A percentile compares a stretch with the other conserved stretches of the same genome.
phyloP scores from a whole-genome alignment of 2,113 vertebrate genomes.

The Carassius carassius region DNA sequence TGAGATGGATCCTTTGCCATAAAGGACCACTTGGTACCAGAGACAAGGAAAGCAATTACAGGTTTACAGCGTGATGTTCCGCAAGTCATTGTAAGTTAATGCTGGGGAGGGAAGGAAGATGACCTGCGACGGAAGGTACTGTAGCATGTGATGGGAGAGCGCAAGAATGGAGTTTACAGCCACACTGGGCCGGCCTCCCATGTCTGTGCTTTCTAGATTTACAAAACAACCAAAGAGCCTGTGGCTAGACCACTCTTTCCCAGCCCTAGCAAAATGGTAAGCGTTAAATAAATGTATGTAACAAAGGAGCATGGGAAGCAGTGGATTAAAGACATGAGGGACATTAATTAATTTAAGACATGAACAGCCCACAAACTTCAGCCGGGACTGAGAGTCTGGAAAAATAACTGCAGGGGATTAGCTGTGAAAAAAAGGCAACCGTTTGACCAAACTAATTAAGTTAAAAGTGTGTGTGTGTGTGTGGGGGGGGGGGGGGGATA shows the following conservation, averaged over 20 bases:
- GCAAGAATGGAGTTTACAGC: neutral
- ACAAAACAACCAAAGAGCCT: slow-evolving; percentile 22
- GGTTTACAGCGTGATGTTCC: slow-evolving; percentile 49
- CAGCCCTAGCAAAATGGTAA: slow-evolving; percentile 65
- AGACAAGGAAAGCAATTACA: slow-evolving; percentile 56
- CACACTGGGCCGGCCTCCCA: neutral
- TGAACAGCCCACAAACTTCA: slow-evolving; percentile 52
- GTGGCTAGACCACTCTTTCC: slow-evolving; percentile 63
- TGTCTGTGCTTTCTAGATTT: slow-evolving; percentile 31
- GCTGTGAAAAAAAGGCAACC: slow-evolving; percentile 55
- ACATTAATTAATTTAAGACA: slow-evolving; percentile 59
- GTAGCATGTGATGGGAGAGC: neutral
- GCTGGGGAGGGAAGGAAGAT: neutral
- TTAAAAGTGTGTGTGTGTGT: slow-evolving; percentile 45
- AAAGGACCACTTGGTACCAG: slow-evolving; percentile 49
- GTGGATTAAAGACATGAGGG: slow-evolving; percentile 56
- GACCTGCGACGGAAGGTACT: slow-evolving; percentile 3
- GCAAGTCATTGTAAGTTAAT: slow-evolving; percentile 52
- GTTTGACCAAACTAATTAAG: slow-evolving; percentile 72
- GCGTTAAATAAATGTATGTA: slow-evolving; percentile 62
- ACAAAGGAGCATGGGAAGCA: slow-evolving; percentile 47
- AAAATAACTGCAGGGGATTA: slow-evolving; percentile 71
- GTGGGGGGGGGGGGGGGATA: neutral
- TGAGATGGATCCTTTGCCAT: slow-evolving; percentile 52
- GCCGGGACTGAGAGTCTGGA: slow-evolving; percentile 63